phyloP scores from a whole-genome alignment of 2,888 invertebrate genomes.

The Poecilobothrus nobilitatus region DNA sequence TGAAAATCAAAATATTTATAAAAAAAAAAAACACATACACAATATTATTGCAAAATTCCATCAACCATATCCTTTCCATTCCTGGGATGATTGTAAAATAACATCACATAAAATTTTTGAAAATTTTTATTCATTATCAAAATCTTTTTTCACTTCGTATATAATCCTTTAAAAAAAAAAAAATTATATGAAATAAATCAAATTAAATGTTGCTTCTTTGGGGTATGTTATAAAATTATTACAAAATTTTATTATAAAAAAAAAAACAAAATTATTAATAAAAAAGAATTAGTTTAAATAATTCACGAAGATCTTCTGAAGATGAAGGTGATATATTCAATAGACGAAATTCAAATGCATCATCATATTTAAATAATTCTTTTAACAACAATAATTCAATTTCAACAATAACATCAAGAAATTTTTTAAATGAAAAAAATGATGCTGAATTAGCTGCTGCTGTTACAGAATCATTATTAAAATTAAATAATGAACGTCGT shows the following conservation, averaged over 20 bases:
- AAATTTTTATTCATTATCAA: not conserved
- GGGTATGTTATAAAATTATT: too few relatives aligned
- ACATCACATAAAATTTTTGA: not conserved
- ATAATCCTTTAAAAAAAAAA: conserved; percentile 13
- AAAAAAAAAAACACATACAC: not conserved
- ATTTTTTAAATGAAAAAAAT: conserved; percentile 4
- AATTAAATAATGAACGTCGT: not conserved
- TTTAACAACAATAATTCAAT: conserved; percentile 3
- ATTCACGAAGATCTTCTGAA: conserved; percentile 44
- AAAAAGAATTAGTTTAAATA: conserved; percentile 40
- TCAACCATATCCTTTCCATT: conserved; percentile 12
- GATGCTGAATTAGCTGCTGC: conserved; percentile 11
- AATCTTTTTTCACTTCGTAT: not conserved
- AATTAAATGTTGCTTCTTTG: not conserved
- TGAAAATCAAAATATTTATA: not conserved
- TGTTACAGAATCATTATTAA: conserved; percentile 12
- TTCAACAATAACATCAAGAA: conserved; percentile 2
- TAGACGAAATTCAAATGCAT: not conserved
- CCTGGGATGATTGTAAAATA: not conserved
- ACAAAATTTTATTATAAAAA: too few relatives aligned
- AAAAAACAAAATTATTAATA: conserved; percentile 28
- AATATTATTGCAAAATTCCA: not conserved
- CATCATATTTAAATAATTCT: not conserved
- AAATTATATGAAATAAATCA: conserved; percentile 11
- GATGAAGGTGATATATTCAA: conserved; percentile 37